Evolutionary conservation across 2,888 invertebrate species (phyloP), one percentile per base, ranked within the genome.

Genomic region (Melanargia galathea): DNA sequence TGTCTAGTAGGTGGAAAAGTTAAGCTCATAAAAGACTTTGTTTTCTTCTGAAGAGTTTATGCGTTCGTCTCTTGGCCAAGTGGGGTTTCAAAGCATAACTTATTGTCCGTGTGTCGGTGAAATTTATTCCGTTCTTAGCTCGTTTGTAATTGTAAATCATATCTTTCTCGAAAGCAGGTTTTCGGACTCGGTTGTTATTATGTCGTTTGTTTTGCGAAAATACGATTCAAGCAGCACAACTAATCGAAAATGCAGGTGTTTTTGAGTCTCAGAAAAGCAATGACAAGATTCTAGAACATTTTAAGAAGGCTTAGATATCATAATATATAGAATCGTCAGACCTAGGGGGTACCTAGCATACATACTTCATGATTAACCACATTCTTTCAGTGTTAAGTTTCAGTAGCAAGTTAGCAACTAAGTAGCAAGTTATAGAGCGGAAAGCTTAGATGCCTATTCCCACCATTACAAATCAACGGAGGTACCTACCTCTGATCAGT

Each of bases 131-230:
- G 38, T 22, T 8, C 40, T 24, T 24, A n/a, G 40, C 38, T n/a
- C 18, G 26, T 16, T 40, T 55, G 22, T 22, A 46, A 33, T 51
- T 51, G 30, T 52, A 52, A 55, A 55, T 55, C 55, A 55, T 55
- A 55, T 55, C 55, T 55, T 38, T 40, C 24, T n/a, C 55, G 22
- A 40, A 22, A 55, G 13, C 52, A 35, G 52, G 20, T 52, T 52
- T 35, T 52, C n/a, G 20, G n/a, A 22, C 48, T 52, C 33, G 11
- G 24, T 24, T n/a, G 26, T 52, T 33, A n/a, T 35, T 52, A 13
- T 35, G 35, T 11, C 7, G 11, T 18, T 35, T 35, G 18, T 18
- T 33, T 52, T 52, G 11, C 3, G 11, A 35, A 52, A 24, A 49
- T 49, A 49, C 20, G 20, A 46, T 22, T 46, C 6, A n/a, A 26